Percentiles rank a stretch among this genome's conserved stretches.
phyloP scores from a whole-genome alignment of 2,113 vertebrate genomes.

The Ophthalmolycus amberensis region DNA sequence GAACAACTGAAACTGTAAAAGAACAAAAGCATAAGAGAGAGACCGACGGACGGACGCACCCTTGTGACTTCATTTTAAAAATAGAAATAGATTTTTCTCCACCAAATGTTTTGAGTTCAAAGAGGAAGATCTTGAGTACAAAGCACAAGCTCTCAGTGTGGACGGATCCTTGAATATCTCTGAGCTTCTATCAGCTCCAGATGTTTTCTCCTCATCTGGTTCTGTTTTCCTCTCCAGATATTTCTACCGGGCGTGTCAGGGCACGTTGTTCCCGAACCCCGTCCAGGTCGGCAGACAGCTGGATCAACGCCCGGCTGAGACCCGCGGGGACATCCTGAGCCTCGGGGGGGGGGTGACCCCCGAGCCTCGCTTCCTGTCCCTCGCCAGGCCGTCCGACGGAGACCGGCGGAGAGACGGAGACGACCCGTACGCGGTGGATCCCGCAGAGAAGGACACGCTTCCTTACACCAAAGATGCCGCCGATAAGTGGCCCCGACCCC shows the following conservation, averaged over 20 bases:
- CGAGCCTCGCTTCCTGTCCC: conserved; percentile 66
- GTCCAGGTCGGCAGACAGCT: conserved; percentile 91
- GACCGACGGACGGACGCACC: no score
- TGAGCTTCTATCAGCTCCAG: conserved; percentile 28
- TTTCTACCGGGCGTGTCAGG: conserved; percentile 92
- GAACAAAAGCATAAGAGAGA: no score
- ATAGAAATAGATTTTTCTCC: no score
- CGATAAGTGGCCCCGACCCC: conserved; percentile 14
- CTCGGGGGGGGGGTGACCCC: conserved; percentile 63
- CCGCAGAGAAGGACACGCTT: conserved; percentile 60
- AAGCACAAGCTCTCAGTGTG: no score
- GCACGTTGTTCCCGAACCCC: conserved; percentile 90
- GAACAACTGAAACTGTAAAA: no score
- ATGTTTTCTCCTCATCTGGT: conserved; percentile 49
- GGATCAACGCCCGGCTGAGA: conserved; percentile 80
- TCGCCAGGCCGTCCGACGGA: conserved; percentile 44
- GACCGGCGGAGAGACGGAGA: neutral
- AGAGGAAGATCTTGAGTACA: no score
- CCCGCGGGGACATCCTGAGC: conserved; percentile 78
- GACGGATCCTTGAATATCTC: no score
- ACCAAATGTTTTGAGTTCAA: no score
- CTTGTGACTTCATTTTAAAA: no score
- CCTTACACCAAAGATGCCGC: conserved; percentile 69
- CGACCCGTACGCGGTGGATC: neutral
- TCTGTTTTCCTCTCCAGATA: conserved; percentile 83